Base-by-base conservation (phyloP, 2,888 invertebrate species). In the Arenicola marina region DNA sequence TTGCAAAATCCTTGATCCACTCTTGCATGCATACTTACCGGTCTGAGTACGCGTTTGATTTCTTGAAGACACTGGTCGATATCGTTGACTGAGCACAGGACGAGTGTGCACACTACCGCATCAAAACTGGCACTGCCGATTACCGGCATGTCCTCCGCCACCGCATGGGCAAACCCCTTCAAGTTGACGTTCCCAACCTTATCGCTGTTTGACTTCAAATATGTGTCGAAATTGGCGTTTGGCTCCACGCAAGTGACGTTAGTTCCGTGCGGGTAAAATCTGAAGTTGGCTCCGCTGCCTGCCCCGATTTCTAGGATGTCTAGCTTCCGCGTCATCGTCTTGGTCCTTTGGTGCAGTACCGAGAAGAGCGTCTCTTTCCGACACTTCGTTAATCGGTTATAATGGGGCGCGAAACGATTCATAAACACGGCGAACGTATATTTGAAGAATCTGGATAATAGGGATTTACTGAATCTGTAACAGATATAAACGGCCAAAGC, bases 261-360 rank as follows among this genome's bases (percentile, higher is more conserved):
- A 18, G 74, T 70, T n/a, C 72, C 72, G 26, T 61, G 15, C 0
- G 80, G 79, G 55, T 73, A 75, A 64, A 66, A 76, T 24, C 66
- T 57, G 34, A 79, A 73, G 58, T 80, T 80, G 28, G 72, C 66
- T 1, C 78, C 79, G 3, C 70, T 57, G 15, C 80, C 80, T 24
- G 74, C 71, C 2, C 80, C 80, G 2, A 80, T 69, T 67, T 80
- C 80, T 38, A 80, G 56, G 48, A 79, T 66, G 1, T 59, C 57
- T 29, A 78, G 53, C 11, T 57, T 44, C 18, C 64, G 11, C n/a
- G n/a, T n/a, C 43, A n/a, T n/a, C n/a, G n/a, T n/a, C n/a, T n/a
- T n/a, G n/a, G n/a, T n/a, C n/a, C n/a, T n/a, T n/a, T n/a, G n/a
- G n/a, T n/a, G n/a, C n/a, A n/a, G n/a, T n/a, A n/a, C n/a, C n/a